These are phyloP conservation scores for Periophthalmodon schlosseri DNA, from an alignment of 2,113 vertebrate genomes.

Conservation along the genomic window DNA sequence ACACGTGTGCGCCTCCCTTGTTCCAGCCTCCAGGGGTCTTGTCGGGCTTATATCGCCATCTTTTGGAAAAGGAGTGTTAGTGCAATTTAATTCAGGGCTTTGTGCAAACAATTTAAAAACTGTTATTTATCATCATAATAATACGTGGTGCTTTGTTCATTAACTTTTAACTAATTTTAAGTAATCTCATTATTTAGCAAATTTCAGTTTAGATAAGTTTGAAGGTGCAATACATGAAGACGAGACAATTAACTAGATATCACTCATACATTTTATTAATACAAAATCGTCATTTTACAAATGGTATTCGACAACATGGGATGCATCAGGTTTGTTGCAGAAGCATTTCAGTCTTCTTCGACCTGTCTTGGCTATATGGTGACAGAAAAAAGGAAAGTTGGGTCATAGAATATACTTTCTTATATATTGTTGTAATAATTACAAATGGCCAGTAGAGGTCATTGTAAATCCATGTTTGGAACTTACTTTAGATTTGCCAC, in stretches of 20 bases:
- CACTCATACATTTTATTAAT: conserved; percentile 44
- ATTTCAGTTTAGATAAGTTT: background rate
- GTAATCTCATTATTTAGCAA: background rate
- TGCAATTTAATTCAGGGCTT: background rate
- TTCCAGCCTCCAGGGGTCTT: background rate
- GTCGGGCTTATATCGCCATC: conserved; percentile 25
- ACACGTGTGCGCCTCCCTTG: background rate
- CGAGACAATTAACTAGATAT: background rate
- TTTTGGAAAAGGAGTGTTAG: conserved; percentile 19
- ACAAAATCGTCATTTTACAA: conserved; percentile 52
- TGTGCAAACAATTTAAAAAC: too few relatives aligned
- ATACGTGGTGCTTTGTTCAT: too few relatives aligned
- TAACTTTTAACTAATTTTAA: too few relatives aligned
- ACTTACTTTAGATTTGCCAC: conserved; percentile 69
- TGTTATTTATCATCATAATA: too few relatives aligned
- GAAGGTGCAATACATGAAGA: background rate
- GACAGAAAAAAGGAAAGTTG: background rate
- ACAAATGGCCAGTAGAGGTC: conserved; percentile 45
- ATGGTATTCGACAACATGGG: conserved; percentile 15
- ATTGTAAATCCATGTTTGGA: background rate
- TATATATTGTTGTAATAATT: background rate
- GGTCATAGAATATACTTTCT: background rate
- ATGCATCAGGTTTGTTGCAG: background rate
- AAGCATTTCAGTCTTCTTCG: conserved; percentile 34
- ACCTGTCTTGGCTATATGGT: conserved; percentile 27